These are phyloP conservation scores for Glyphotaelius pellucidus DNA, from an alignment of 2,888 invertebrate species.

Conservation along the genomic window DNA sequence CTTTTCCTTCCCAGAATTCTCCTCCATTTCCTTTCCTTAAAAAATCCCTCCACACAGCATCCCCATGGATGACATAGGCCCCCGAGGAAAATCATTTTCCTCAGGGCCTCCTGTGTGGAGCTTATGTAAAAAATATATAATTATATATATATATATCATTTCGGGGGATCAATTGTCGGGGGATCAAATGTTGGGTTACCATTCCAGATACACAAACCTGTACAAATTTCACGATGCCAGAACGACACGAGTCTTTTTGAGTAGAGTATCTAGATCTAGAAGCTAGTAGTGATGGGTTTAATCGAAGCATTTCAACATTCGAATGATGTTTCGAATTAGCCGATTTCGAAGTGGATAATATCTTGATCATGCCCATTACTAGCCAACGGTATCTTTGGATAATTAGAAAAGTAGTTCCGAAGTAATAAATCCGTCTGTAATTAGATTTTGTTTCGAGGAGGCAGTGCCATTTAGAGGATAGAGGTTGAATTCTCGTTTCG, in stretches of 20 bases:
- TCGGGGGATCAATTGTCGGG: too few species aligned
- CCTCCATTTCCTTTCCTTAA: too few species aligned
- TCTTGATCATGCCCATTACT: not conserved
- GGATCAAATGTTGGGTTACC: too few species aligned
- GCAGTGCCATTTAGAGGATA: not conserved
- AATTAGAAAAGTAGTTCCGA: constrained; percentile 31
- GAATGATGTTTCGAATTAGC: not conserved
- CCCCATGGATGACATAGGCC: too few species aligned
- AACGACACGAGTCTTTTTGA: not conserved
- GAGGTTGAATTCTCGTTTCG: not conserved
- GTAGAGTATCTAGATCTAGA: not conserved
- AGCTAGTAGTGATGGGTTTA: not conserved
- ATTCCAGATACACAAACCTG: too few species aligned
- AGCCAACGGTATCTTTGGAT: not conserved
- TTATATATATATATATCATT: too few species aligned
- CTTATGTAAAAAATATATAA: too few species aligned
- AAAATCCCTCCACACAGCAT: too few species aligned
- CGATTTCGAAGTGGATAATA: not conserved
- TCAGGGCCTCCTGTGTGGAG: too few species aligned
- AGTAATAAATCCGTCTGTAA: constrained; percentile 36
- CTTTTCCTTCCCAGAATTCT: too few species aligned
- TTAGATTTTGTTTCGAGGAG: constrained; percentile 41
- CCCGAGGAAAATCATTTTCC: too few species aligned
- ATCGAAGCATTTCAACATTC: not conserved
- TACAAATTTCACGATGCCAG: too few species aligned